Evolutionary conservation across 2,113 vertebrate species (phyloP).

Genomic region (Octodon degus): DNA sequence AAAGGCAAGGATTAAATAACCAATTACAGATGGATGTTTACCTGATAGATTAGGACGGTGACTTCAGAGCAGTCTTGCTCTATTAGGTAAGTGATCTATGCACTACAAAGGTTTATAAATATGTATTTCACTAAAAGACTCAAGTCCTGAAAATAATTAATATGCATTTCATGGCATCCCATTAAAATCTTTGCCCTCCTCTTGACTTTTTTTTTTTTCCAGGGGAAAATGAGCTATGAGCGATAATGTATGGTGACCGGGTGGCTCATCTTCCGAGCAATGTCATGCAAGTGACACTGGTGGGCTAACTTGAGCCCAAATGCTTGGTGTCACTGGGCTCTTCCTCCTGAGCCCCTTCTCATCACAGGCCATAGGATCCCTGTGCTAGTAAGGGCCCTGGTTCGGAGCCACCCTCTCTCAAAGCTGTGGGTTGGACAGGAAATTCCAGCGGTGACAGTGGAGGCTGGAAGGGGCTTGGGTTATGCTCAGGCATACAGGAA

Average conservation of each 20-base stretch:
- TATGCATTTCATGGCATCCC: conserved; percentile 76
- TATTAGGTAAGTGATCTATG: conserved; percentile 83
- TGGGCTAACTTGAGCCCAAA: accelerated
- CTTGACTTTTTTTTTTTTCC: conserved; percentile 50
- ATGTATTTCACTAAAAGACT: conserved; percentile 82
- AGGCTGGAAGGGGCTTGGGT: background rate
- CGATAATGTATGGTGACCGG: background rate
- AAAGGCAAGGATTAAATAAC: conserved; percentile 74
- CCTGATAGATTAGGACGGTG: conserved; percentile 74
- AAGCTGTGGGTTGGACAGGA: background rate
- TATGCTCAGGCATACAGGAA: background rate
- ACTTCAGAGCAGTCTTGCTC: conserved; percentile 67
- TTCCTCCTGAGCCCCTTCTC: background rate
- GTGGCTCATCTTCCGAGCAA: conserved; percentile 4
- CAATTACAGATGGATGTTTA: conserved; percentile 79
- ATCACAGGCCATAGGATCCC: no score
- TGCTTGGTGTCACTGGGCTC: accelerated
- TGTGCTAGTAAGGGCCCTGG: background rate
- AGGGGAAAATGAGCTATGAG: conserved; percentile 45
- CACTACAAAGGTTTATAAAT: conserved; percentile 83
- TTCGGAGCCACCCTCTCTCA: background rate
- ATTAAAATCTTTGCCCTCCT: conserved; percentile 70
- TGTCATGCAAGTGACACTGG: background rate
- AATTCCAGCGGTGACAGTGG: background rate
- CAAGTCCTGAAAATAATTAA: conserved; percentile 83